Percentiles rank a stretch among this genome's conserved stretches.
These are phyloP conservation scores for Cydia strobilella DNA, from an alignment of 1,140 invertebrate species.

Conservation along the genomic window DNA sequence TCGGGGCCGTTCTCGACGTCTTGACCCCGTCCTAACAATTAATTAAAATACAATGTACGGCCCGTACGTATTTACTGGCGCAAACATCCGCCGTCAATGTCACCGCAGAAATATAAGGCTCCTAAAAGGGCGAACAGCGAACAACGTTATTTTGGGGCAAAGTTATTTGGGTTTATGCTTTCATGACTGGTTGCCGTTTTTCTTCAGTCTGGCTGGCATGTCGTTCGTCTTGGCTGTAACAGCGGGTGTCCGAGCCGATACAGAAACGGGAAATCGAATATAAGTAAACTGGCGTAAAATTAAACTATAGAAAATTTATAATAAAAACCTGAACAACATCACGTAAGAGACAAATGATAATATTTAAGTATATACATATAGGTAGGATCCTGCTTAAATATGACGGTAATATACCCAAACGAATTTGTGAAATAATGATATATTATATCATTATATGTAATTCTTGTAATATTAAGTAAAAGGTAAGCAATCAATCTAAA, in stretches of 20 bases:
- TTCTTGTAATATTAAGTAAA: no score
- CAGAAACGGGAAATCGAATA: neutral
- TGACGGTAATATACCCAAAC: no score
- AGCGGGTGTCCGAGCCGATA: conserved; percentile 6
- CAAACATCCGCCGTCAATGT: conserved; percentile 58
- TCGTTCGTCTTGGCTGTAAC: conserved; percentile 8
- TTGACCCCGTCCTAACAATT: conserved; percentile 68
- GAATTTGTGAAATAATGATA: no score
- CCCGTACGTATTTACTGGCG: conserved; percentile 33
- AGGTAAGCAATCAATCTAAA: no score
- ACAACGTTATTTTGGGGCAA: conserved; percentile 27
- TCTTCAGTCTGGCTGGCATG: conserved; percentile 19
- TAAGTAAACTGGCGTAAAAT: neutral
- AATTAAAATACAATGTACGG: conserved; percentile 71
- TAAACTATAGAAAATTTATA: no score
- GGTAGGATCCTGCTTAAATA: no score
- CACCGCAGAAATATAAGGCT: conserved; percentile 49
- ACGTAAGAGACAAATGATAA: no score
- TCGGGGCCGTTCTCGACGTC: conserved; percentile 52
- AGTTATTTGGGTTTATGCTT: conserved; percentile 32
- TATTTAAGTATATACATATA: no score
- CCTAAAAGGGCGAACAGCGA: conserved; percentile 34
- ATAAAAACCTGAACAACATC: no score
- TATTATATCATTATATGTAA: no score
- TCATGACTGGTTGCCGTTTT: conserved; percentile 28